A percentile compares a stretch with the other conserved stretches of the same genome.
phyloP scores from a whole-genome alignment of 2,888 invertebrate species.

The Limnephilus rhombicus region DNA sequence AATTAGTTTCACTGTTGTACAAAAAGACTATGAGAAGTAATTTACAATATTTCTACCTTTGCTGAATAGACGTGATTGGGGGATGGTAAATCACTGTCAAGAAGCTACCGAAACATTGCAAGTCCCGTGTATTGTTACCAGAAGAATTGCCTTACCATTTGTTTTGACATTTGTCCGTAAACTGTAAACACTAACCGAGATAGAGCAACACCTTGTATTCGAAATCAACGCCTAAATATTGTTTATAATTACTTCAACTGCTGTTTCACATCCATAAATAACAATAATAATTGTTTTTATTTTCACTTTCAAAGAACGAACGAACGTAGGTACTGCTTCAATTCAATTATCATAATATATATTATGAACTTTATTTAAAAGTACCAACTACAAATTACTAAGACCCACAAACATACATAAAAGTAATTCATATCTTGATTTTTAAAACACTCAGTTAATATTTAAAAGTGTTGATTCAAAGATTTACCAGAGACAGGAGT shows the following conservation, averaged over 20 bases:
- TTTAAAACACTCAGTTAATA: background rate
- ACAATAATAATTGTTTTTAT: background rate
- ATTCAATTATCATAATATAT: no score
- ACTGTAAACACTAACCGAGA: slow-evolving; percentile 53
- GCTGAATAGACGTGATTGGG: slow-evolving; percentile 55
- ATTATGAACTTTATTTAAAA: background rate
- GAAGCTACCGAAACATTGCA: slow-evolving; percentile 47
- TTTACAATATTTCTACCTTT: slow-evolving; percentile 59
- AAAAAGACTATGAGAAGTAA: slow-evolving; percentile 47
- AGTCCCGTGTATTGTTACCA: slow-evolving; percentile 49
- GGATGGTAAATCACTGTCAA: slow-evolving; percentile 55
- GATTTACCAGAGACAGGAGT: background rate
- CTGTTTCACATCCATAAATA: background rate
- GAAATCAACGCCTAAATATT: background rate
- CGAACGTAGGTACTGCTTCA: background rate
- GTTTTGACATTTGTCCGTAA: slow-evolving; percentile 56
- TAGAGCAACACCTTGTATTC: background rate
- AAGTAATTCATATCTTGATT: background rate
- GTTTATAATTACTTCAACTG: background rate
- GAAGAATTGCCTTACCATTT: slow-evolving; percentile 23
- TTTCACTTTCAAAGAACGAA: background rate
- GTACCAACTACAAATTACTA: background rate
- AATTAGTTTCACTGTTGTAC: slow-evolving; percentile 59
- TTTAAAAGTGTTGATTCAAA: background rate
- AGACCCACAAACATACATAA: background rate